phyloP scores from a whole-genome alignment of 2,797 vertebrate genomes.

The Passerculus sandwichensis region DNA sequence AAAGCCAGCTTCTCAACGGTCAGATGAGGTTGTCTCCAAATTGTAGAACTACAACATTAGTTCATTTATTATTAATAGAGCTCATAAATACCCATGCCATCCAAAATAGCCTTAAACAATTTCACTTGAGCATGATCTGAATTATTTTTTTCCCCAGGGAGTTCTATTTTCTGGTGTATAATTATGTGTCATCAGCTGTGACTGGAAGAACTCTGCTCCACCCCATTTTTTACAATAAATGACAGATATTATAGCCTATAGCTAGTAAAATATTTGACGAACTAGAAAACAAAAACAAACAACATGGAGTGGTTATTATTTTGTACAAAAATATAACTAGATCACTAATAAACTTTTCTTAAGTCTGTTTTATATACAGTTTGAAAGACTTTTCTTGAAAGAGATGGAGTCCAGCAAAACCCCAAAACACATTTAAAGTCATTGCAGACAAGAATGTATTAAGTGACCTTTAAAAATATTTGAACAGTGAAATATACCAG shows the following conservation, averaged over 20 bases:
- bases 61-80: conserved; percentile 77
- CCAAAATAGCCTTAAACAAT: conserved; percentile 75
- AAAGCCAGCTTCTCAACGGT: conserved; percentile 57
- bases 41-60: conserved; percentile 43
- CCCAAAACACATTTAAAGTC: background rate
- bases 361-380: background rate
- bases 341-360: background rate
- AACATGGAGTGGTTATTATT: background rate
- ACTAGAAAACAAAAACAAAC: conserved; percentile 39
- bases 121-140: conserved; percentile 52
- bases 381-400: background rate
- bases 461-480: conserved; percentile 13
- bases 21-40: conserved; percentile 71
- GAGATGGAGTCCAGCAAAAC: background rate
- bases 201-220: conserved; percentile 54
- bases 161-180: conserved; percentile 66
- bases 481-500: background rate
- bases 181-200: conserved; percentile 74
- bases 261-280: conserved; percentile 70
- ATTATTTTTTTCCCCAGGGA: conserved; percentile 47
- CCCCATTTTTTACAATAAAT: conserved; percentile 67
- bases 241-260: conserved; percentile 66
- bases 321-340: conserved; percentile 47
- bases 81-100: conserved; percentile 73
- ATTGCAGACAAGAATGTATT: background rate